These are phyloP conservation scores for Clarias magur DNA, from an alignment of 2,113 vertebrate species.

Conservation along the genomic window DNA sequence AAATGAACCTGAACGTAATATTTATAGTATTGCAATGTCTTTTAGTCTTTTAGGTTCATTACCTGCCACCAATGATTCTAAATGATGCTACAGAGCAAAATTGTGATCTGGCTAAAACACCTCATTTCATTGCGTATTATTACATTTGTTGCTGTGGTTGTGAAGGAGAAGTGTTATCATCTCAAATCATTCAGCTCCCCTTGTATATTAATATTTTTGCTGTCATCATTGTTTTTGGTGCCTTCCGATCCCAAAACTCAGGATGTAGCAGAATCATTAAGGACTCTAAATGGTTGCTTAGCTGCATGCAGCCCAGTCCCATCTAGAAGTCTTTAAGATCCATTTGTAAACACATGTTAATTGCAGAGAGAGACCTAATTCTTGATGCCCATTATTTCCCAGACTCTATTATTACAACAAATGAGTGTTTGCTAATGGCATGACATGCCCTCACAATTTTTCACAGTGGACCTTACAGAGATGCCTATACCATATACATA, in stretches of 20 bases:
- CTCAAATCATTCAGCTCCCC: not conserved
- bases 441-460: conserved; percentile 28
- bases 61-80: not conserved
- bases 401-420: conserved; percentile 39
- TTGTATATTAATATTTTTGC: not conserved
- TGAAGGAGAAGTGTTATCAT: not conserved
- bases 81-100: not conserved
- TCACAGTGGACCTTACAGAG: conserved; percentile 8
- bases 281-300: not conserved
- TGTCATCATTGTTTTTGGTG: not conserved
- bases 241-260: conserved; percentile 6
- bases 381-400: conserved; percentile 34
- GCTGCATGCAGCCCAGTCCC: conserved; percentile 1
- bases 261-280: conserved; percentile 12
- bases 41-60: not conserved
- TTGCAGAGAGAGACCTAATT: conserved; percentile 41
- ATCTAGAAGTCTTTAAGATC: conserved; percentile 31
- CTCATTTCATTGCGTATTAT: not conserved
- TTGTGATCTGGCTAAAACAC: not conserved
- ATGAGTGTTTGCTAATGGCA: conserved; percentile 35
- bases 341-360: conserved; percentile 35
- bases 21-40: not conserved
- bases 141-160: not conserved
- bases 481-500: not conserved
- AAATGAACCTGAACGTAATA: not conserved